Evolutionary conservation across 92 coral and sea anemone genomes (phyloP).

Genomic region (Epizoanthus scotinus): DNA sequence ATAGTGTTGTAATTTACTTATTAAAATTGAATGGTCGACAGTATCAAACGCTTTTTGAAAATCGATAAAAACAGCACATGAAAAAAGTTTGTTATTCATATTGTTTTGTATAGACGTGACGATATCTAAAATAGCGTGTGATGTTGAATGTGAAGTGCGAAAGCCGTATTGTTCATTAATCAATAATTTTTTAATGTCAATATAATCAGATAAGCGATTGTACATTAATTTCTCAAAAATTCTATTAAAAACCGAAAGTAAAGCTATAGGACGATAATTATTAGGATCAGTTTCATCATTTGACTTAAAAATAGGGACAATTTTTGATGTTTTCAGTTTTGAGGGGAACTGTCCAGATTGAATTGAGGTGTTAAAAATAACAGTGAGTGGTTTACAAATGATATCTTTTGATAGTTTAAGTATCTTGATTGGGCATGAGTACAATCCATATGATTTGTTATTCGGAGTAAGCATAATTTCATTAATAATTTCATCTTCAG

Average conservation of each 20-base stretch:
- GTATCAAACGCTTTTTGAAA: no score
- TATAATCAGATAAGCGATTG: conserved; percentile 20
- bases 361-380: conserved; percentile 20
- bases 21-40: conserved; percentile 22
- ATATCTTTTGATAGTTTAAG: conserved; percentile 19
- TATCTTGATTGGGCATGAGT: conserved; percentile 15
- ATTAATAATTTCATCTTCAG: conserved; percentile 20
- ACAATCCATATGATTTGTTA: conserved; percentile 1
- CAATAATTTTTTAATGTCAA: conserved; percentile 14
- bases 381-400: conserved; percentile 1
- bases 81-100: conserved; percentile 23
- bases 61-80: conserved; percentile 32
- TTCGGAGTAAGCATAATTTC: conserved; percentile 10
- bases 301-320: conserved; percentile 10
- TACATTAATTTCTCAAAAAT: conserved; percentile 29
- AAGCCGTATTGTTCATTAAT: conserved; percentile 31
- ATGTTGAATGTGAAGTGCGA: conserved; percentile 35
- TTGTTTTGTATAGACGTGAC: conserved; percentile 16
- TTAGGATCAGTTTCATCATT: conserved; percentile 32
- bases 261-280: conserved; percentile 28
- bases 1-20: conserved; percentile 14
- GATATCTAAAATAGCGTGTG: conserved; percentile 26
- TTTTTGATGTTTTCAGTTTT: conserved; percentile 22
- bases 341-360: conserved; percentile 11
- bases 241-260: conserved; percentile 1